A percentile compares a stretch with the other conserved stretches of the same genome.
These are phyloP conservation scores for Caradrina clavipalpis DNA, from an alignment of 2,888 invertebrate genomes.

Conservation along the genomic window DNA sequence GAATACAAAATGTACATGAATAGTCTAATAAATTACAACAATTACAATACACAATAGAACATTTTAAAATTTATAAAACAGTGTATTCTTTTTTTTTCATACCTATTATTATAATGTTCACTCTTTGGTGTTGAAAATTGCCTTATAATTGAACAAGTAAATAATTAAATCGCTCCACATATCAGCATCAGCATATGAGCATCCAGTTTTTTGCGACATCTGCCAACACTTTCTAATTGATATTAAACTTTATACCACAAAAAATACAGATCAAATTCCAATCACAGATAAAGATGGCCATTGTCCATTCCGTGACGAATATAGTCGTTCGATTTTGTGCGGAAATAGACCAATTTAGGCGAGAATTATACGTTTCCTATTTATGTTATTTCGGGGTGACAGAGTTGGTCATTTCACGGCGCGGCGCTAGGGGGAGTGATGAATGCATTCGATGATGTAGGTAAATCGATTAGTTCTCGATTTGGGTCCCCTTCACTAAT, in stretches of 20 bases:
- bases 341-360: slow-evolving; percentile 87
- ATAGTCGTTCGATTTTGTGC: slow-evolving; percentile 79
- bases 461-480: slow-evolving; percentile 82
- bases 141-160: slow-evolving; percentile 9
- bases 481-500: slow-evolving; percentile 63
- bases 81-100: too few species aligned
- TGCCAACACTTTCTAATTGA: background rate
- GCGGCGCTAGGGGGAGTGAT: slow-evolving; percentile 73
- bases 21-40: too few species aligned
- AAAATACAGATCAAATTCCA: slow-evolving; percentile 14
- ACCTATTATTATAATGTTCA: background rate
- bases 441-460: slow-evolving; percentile 77
- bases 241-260: slow-evolving; percentile 11
- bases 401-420: slow-evolving; percentile 78
- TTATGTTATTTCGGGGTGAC: slow-evolving; percentile 77
- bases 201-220: slow-evolving; percentile 12
- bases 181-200: background rate
- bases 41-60: too few species aligned
- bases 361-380: slow-evolving; percentile 79
- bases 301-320: slow-evolving; percentile 82
- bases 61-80: too few species aligned
- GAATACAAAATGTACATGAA: too few species aligned
- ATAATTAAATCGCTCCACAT: slow-evolving; percentile 15
- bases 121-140: background rate
- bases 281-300: background rate